Percentiles rank a stretch among this genome's conserved stretches.
These are phyloP conservation scores for Lasioglossum calceatum DNA, from an alignment of 2,888 invertebrate species.

Conservation along the genomic window DNA sequence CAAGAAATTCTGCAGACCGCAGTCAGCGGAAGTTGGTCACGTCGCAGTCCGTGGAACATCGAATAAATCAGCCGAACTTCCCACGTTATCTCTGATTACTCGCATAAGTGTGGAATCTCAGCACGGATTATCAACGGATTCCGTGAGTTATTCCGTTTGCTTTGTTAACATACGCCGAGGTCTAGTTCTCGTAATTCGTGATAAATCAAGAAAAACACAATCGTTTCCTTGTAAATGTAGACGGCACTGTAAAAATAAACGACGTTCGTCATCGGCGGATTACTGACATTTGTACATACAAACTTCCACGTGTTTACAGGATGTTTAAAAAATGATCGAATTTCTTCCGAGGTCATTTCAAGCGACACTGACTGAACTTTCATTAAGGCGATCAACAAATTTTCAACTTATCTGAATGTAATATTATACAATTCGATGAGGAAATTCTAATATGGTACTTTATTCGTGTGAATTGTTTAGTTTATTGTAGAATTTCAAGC, in stretches of 20 bases:
- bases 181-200: background rate
- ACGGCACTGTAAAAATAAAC: background rate
- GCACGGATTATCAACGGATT: background rate
- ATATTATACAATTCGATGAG: no score
- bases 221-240: background rate
- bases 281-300: background rate
- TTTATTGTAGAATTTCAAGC: no score
- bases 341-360: no score
- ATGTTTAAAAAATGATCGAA: no score
- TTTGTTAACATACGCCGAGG: background rate
- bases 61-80: conserved; percentile 5
- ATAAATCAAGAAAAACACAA: background rate
- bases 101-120: background rate
- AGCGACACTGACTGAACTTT: no score
- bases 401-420: no score
- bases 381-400: no score
- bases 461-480: no score
- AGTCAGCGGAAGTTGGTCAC: background rate
- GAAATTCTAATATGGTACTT: no score
- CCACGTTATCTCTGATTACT: conserved; percentile 23
- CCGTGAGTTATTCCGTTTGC: background rate
- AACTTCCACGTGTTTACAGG: no score
- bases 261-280: background rate
- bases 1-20: background rate
- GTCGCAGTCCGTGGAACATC: conserved; percentile 18